Evolutionary conservation across 2,113 vertebrate species (phyloP).

Genomic region (Muscicapa adusta): DNA sequence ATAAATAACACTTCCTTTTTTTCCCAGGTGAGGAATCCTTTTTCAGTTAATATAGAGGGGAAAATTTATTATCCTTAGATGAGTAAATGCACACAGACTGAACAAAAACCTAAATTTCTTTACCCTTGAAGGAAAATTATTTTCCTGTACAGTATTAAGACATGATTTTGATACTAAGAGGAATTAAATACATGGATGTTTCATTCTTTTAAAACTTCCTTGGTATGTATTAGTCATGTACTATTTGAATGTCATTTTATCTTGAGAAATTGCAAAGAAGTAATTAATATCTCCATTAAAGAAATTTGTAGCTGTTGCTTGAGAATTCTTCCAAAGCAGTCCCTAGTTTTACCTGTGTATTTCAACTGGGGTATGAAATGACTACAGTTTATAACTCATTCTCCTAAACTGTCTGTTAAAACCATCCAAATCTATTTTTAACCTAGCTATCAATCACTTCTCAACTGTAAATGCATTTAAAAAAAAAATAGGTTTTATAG

Average conservation of each 20-base stretch:
- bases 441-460: not conserved
- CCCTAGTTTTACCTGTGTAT: not conserved
- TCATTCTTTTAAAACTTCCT: not conserved
- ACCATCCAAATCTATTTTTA: not conserved
- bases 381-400: not conserved
- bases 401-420: not conserved
- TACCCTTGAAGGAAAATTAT: not conserved
- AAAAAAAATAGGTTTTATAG: not conserved
- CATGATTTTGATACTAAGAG: not conserved
- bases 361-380: not conserved
- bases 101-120: not conserved
- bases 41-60: not conserved
- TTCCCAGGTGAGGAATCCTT: not conserved
- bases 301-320: not conserved
- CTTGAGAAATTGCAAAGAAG: not conserved
- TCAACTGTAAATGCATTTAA: not conserved
- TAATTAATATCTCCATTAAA: slow-evolving; percentile 45
- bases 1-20: not conserved
- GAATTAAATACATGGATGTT: not conserved
- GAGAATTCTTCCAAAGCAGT: not conserved
- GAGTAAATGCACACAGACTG: not conserved
- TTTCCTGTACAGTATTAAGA: not conserved
- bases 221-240: not conserved
- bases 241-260: not conserved
- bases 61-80: not conserved